Evolutionary conservation across 2,797 vertebrate species (phyloP).

Genomic region (Diplodus sargus): DNA sequence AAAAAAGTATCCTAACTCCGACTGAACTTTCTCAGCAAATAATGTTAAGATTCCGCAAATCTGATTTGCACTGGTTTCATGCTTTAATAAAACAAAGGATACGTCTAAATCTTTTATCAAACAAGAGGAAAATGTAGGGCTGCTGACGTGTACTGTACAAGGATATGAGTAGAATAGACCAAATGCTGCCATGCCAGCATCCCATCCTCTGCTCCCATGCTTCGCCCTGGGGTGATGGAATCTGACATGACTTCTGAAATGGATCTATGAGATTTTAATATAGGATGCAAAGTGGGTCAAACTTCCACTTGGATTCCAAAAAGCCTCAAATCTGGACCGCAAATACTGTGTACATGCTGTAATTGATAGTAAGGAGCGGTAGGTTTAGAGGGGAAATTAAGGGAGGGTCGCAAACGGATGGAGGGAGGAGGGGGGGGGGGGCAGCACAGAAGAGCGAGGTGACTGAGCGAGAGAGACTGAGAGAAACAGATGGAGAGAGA

Average conservation of each 20-base stretch:
- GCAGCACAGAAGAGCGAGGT: background rate
- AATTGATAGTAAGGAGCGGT: constrained; percentile 21
- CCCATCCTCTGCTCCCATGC: constrained; percentile 12
- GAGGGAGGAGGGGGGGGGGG: background rate
- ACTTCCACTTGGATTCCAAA: constrained; percentile 35
- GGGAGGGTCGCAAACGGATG: background rate
- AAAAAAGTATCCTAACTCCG: constrained; percentile 3
- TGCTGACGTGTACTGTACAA: constrained; percentile 16
- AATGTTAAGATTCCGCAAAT: constrained; percentile 20
- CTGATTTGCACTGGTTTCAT: constrained; percentile 23
- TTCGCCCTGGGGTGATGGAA: constrained; percentile 31
- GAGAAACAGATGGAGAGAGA: constrained; percentile 37
- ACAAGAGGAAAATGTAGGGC: background rate
- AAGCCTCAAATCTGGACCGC: background rate
- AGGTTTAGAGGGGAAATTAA: background rate
- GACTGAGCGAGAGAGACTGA: background rate
- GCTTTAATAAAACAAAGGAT: constrained; percentile 47
- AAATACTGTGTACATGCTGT: constrained; percentile 2
- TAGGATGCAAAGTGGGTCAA: constrained; percentile 65
- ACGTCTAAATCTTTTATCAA: constrained; percentile 33
- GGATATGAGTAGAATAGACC: constrained; percentile 29
- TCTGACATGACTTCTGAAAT: constrained; percentile 47
- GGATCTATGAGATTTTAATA: constrained; percentile 57
- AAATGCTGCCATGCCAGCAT: constrained; percentile 18
- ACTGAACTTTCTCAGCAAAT: constrained; percentile 26